phyloP scores from a whole-genome alignment of 2,888 invertebrate species.

The Amphimallon solstitiale region DNA sequence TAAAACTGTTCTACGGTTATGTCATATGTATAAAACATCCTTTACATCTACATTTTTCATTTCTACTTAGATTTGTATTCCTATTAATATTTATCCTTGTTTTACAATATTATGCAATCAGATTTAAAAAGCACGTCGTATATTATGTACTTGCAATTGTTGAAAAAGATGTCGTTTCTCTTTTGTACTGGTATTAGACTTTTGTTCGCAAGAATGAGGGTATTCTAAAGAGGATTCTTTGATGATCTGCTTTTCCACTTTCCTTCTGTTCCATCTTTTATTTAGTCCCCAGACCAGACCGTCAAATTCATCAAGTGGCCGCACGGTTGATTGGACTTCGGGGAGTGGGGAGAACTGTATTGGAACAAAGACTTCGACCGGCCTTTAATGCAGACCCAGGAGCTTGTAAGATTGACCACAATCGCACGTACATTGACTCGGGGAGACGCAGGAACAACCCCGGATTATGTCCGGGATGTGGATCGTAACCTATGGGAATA shows the following conservation, averaged over 20 bases:
- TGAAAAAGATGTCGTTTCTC: slow-evolving; percentile 16
- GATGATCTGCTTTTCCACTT: slow-evolving; percentile 8
- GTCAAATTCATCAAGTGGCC: slow-evolving; percentile 43
- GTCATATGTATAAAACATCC: too few species aligned
- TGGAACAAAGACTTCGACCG: slow-evolving; percentile 35
- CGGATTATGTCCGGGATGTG: slow-evolving; percentile 44
- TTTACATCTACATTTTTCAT: too few species aligned
- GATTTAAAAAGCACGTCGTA: slow-evolving; percentile 24
- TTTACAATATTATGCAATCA: neutral
- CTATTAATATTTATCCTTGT: slow-evolving; percentile 20
- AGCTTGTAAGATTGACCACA: slow-evolving; percentile 43
- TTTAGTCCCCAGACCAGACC: slow-evolving; percentile 12
- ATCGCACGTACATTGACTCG: slow-evolving; percentile 45
- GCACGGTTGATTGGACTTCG: slow-evolving; percentile 43
- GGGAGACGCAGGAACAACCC: slow-evolving; percentile 39
- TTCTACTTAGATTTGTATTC: slow-evolving; percentile 11
- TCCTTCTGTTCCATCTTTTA: slow-evolving; percentile 5
- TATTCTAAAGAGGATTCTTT: slow-evolving; percentile 29
- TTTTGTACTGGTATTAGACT: slow-evolving; percentile 23
- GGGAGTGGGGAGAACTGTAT: slow-evolving; percentile 28
- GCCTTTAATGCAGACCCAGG: slow-evolving; percentile 40
- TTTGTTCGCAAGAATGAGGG: slow-evolving; percentile 22
- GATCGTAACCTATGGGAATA: slow-evolving; percentile 35
- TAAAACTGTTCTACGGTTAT: too few species aligned
- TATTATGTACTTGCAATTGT: slow-evolving; percentile 17